These are phyloP conservation scores for Coregonus suidteri DNA, from an alignment of 2,797 vertebrate species.

Conservation along the genomic window DNA sequence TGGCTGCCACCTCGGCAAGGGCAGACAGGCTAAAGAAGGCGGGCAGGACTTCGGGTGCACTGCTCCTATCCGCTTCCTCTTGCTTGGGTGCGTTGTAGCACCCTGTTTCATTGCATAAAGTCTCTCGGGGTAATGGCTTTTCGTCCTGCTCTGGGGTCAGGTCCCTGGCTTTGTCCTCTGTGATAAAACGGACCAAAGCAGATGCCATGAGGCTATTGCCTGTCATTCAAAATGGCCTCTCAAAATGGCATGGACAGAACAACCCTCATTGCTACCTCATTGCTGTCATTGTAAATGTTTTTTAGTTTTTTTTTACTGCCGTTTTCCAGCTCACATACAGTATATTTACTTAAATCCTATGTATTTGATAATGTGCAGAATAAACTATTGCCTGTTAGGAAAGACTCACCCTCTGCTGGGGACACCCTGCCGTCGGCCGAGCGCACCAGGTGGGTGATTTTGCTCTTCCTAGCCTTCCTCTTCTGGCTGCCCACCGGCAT, in stretches of 20 bases:
- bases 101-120: conserved; percentile 83
- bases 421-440: conserved; percentile 91
- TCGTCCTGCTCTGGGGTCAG: conserved; percentile 83
- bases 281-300: not conserved
- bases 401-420: conserved; percentile 81
- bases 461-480: conserved; percentile 96
- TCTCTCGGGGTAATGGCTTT: conserved; percentile 82
- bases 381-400: not conserved
- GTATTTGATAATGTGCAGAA: not conserved
- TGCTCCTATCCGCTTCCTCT: conserved; percentile 78
- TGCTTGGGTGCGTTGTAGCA: conserved; percentile 73
- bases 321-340: not conserved
- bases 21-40: conserved; percentile 96
- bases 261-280: not conserved
- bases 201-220: not conserved
- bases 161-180: conserved; percentile 88
- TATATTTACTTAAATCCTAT: not conserved
- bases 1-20: conserved; percentile 97
- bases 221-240: not conserved
- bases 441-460: conserved; percentile 97
- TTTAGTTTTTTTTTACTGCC: not conserved
- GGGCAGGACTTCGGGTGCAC: conserved; percentile 76
- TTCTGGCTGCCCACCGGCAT: conserved; percentile 98
- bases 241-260: not conserved
- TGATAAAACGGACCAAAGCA: conserved; percentile 22